These are phyloP conservation scores for Aphelinus atriplicis DNA, from an alignment of 1,140 invertebrate genomes.

Conservation along the genomic window DNA sequence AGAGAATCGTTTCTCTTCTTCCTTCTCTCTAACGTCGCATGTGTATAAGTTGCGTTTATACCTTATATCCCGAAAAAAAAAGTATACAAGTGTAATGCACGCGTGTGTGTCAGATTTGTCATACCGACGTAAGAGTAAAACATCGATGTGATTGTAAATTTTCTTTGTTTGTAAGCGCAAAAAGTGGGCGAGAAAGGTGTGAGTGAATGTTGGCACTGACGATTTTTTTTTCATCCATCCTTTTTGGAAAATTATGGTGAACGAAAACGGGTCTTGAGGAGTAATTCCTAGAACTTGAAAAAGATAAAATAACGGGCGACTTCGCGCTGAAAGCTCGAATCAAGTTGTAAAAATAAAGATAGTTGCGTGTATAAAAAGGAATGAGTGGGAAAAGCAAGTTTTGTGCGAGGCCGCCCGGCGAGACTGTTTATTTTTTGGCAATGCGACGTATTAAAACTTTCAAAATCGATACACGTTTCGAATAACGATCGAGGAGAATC, in stretches of 20 bases:
- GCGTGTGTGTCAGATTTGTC: conserved; percentile 17
- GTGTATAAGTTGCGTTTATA: conserved; percentile 14
- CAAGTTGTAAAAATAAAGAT: conserved; percentile 25
- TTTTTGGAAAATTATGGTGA: neutral
- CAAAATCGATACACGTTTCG: neutral
- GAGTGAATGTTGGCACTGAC: conserved; percentile 9
- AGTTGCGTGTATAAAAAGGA: conserved; percentile 15
- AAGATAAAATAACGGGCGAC: conserved; percentile 3
- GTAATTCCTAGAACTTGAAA: neutral
- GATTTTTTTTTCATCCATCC: neutral
- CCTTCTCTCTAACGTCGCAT: neutral
- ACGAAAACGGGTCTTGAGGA: neutral
- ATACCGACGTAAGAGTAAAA: conserved; percentile 14
- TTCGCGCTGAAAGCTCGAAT: conserved; percentile 11
- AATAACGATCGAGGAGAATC: neutral
- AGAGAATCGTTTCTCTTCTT: conserved; percentile 24
- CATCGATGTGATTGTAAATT: conserved; percentile 39
- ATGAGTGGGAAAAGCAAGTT: neutral
- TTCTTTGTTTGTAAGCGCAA: conserved; percentile 33
- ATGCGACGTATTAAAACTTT: neutral
- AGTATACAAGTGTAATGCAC: conserved; percentile 7
- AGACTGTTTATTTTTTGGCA: neutral
- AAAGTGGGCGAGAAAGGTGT: conserved; percentile 20
- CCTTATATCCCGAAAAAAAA: conserved; percentile 11
- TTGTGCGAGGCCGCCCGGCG: neutral